A percentile compares a stretch with the other conserved stretches of the same genome.
phyloP scores from a whole-genome alignment of 2,797 vertebrate species.

The Psittacula derbiana region DNA sequence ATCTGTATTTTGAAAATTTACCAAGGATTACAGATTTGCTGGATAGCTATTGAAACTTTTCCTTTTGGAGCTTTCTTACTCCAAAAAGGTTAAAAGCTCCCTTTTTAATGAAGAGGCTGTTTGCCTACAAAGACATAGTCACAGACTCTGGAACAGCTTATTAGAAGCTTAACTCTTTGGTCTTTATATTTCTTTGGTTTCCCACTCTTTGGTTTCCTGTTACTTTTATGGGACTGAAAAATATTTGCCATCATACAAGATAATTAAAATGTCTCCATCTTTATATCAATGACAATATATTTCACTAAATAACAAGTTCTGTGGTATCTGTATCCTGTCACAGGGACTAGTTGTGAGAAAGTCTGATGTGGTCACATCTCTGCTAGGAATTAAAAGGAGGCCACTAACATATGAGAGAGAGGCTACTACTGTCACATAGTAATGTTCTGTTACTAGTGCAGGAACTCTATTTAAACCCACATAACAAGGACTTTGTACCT shows the following conservation, averaged over 20 bases:
- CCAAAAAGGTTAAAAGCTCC: background rate
- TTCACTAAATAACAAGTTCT: background rate
- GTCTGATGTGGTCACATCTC: conserved; percentile 37
- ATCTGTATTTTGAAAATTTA: background rate
- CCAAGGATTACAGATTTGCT: background rate
- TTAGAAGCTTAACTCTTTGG: background rate
- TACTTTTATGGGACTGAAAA: background rate
- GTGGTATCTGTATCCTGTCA: conserved; percentile 1
- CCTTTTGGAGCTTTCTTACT: background rate
- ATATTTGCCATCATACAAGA: background rate
- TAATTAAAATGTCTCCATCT: background rate
- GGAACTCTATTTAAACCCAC: conserved; percentile 25
- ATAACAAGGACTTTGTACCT: background rate
- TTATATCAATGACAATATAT: background rate
- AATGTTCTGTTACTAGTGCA: background rate
- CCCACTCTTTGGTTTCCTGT: background rate
- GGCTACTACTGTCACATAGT: background rate
- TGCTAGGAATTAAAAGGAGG: conserved; percentile 5
- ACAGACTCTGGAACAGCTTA: background rate
- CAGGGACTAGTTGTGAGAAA: background rate
- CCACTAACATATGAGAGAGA: background rate
- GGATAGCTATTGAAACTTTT: background rate
- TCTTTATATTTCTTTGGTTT: background rate
- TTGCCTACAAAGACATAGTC: background rate
- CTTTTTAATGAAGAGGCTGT: background rate